Evolutionary conservation across 2,888 invertebrate species (phyloP), one percentile per base, ranked within the genome.

Genomic region (Pristionchus fissidentatus): DNA sequence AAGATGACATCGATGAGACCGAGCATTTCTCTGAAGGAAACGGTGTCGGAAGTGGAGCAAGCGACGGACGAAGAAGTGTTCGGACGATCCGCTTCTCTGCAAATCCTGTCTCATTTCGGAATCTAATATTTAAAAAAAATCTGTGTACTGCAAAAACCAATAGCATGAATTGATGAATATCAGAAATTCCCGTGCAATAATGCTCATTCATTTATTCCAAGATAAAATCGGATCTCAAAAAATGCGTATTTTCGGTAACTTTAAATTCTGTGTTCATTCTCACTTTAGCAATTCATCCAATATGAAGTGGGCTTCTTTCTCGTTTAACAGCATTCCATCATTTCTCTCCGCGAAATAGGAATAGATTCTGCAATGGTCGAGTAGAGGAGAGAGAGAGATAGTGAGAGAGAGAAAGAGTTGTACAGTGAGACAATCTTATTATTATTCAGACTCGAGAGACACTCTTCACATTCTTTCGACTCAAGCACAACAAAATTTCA

Each of bases 1-100:
- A 77, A 77, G 15, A 77, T 77, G 77, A 77, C 77, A 77, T 77
- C 77, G 49, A 77, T 77, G 8, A 77, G 77, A 26, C 77, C 77
- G 0, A 77, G 77, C n/a, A 77, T 15, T n/a, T 77, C 77, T 26
- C 77, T 22, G 15, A 77, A 77, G 15, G 46, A 43, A 49, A 77
- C 77, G 3, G 77, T 77, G 1, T 77, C 77, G 10, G 49, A 77
- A 19, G 77, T 77, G 10, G 70, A 70, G n/a, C 70, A 70, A 38
- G 70, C 70, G 26, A 70, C 41, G 32, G 70, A 70, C 8, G 70
- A 70, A 10, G 70, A 70, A 19, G 70, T 70, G 35, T 70, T 29
- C 8, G 70, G 70, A 70, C 70, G 70, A 70, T 70, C 70, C 8
- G 35, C 70, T 26, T 70, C 70, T 70, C 70, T 70, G 13, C 7